Conservation (phyloP, 2,797 vertebrate species). For the Melanogrammus aeglefinus region DNA sequence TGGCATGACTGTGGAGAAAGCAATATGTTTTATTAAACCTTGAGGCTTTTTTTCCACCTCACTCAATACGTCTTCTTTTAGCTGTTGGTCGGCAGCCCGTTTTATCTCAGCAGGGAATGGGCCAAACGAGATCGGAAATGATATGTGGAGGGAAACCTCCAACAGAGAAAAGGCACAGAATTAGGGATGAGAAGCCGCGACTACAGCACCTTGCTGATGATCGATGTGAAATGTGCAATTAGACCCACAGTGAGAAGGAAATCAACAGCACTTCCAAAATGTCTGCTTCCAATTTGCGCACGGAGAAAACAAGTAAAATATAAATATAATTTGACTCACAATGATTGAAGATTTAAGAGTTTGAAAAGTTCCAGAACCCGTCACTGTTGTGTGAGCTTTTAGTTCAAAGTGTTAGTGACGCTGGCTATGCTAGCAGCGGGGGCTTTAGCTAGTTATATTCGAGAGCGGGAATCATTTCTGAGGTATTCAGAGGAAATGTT, state of each 20-base stretch:
- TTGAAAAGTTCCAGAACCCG: background rate
- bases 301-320: background rate
- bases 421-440: background rate
- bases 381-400: background rate
- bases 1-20: background rate
- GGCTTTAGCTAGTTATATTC: background rate
- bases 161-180: background rate
- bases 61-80: background rate
- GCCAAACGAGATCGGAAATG: background rate
- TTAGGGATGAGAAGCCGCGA: background rate
- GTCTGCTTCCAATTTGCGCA: background rate
- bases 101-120: background rate
- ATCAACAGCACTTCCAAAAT: background rate
- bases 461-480: background rate
- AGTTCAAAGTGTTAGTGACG: background rate
- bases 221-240: background rate
- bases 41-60: background rate
- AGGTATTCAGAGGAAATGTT: background rate
- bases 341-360: background rate
- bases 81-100: background rate
- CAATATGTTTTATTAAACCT: slow-evolving; percentile 9
- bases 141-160: background rate
- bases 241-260: background rate
- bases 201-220: background rate
- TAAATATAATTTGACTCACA: background rate